A percentile compares a stretch with the other conserved stretches of the same genome.
These are phyloP conservation scores for Rosalia funebris DNA, from an alignment of 2,888 invertebrate genomes.

Conservation along the genomic window DNA sequence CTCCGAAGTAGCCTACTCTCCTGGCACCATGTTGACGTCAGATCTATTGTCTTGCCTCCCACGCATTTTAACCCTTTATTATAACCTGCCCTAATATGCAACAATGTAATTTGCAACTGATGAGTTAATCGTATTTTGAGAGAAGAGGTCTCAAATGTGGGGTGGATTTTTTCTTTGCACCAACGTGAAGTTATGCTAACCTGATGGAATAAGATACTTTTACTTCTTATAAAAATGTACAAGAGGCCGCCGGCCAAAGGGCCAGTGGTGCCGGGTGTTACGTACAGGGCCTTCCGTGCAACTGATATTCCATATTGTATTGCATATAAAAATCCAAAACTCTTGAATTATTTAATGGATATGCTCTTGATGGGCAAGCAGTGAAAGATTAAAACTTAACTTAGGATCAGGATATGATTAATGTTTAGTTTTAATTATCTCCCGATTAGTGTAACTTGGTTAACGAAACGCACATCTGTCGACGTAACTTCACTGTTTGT, in stretches of 20 bases:
- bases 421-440: no score
- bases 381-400: no score
- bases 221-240: slow-evolving; percentile 21
- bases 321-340: no score
- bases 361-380: no score
- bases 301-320: no score
- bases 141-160: no score
- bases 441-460: no score
- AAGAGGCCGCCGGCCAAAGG: not conserved
- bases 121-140: not conserved
- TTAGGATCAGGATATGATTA: no score
- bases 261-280: not conserved
- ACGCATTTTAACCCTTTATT: slow-evolving; percentile 41
- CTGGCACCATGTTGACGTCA: slow-evolving; percentile 27
- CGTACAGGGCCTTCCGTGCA: no score
- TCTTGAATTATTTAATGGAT: no score
- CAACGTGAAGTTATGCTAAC: slow-evolving; percentile 3
- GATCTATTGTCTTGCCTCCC: slow-evolving; percentile 46
- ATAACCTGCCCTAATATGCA: slow-evolving; percentile 39
- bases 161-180: not conserved
- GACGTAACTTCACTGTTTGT: no score
- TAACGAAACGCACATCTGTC: no score
- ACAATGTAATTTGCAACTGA: slow-evolving; percentile 24
- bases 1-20: slow-evolving; percentile 5
- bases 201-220: slow-evolving; percentile 15